Conservation (phyloP, 35 echinoderm and acorn worm species). For the Ophiothrix spiculata region DNA sequence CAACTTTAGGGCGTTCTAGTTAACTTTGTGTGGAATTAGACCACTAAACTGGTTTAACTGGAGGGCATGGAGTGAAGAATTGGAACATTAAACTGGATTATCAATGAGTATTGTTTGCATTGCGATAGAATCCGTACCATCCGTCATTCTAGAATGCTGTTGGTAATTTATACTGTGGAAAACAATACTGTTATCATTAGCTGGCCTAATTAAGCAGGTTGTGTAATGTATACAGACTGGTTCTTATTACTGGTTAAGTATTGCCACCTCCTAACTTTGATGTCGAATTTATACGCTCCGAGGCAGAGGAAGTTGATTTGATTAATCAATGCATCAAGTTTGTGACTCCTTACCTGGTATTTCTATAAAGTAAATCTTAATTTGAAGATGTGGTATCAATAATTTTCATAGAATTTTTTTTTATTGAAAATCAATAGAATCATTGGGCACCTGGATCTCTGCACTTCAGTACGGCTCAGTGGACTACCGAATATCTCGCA, state of each 20-base stretch:
- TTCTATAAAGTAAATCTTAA: background rate
- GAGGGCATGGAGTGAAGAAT: background rate
- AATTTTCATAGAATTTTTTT: background rate
- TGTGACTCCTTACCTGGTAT: background rate
- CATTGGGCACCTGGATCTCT: too few relatives aligned
- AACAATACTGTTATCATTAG: background rate
- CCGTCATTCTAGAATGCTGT: background rate
- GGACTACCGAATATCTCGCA: too few relatives aligned
- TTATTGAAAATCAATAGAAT: background rate
- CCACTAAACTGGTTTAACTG: background rate
- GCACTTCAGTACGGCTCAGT: too few relatives aligned
- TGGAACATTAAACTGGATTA: background rate
- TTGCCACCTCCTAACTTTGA: too few relatives aligned
- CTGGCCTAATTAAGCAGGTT: background rate
- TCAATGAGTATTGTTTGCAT: background rate
- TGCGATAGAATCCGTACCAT: background rate
- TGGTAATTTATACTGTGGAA: background rate
- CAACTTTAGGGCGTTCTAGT: background rate
- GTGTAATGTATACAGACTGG: background rate
- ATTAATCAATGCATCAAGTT: too few relatives aligned
- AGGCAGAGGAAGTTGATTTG: too few relatives aligned
- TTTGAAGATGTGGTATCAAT: too few relatives aligned
- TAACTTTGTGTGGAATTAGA: slow-evolving; percentile 8
- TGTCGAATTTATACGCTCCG: too few relatives aligned
- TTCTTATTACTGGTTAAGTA: background rate